Percentiles rank a stretch among this genome's conserved stretches.
Conservation (phyloP, 2,888 invertebrate genomes). For the Habroteleia sp. region DNA sequence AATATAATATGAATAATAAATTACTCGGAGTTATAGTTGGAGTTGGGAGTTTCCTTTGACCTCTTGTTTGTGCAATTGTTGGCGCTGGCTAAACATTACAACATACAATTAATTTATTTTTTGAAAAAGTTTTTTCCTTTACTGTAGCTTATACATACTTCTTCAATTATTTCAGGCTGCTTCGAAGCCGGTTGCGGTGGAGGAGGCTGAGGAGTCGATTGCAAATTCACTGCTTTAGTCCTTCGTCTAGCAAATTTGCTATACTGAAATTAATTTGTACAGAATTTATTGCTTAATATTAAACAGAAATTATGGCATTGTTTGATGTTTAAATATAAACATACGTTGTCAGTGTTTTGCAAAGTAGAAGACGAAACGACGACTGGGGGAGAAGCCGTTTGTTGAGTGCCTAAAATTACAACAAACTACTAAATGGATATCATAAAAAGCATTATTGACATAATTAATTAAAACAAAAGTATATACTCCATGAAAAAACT, state of each 20-base stretch:
- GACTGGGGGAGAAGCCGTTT: conserved; percentile 37
- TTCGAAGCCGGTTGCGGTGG: conserved; percentile 46
- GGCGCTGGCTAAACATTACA: conserved; percentile 27
- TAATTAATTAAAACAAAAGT: too few species aligned
- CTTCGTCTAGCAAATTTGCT: conserved; percentile 42
- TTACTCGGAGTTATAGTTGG: conserved; percentile 2
- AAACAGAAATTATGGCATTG: too few species aligned
- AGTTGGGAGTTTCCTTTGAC: background rate
- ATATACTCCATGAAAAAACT: background rate
- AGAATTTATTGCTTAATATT: too few species aligned
- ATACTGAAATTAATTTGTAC: too few species aligned
- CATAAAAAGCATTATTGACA: too few species aligned
- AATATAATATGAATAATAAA: conserved; percentile 2
- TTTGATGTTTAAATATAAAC: conserved; percentile 2
- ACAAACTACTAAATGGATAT: too few species aligned
- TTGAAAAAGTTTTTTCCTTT: too few species aligned
- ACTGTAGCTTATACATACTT: too few species aligned
- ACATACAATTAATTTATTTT: too few species aligned
- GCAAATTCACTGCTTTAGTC: conserved; percentile 22
- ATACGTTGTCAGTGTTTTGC: conserved; percentile 24
- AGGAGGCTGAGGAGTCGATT: background rate
- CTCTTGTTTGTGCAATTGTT: conserved; percentile 15
- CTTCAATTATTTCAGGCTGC: conserved; percentile 74
- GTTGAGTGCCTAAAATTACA: conserved; percentile 25
- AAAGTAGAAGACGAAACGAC: conserved; percentile 37